These are phyloP conservation scores for Noturus placidus DNA, from an alignment of 2,113 vertebrate species.

Conservation along the genomic window DNA sequence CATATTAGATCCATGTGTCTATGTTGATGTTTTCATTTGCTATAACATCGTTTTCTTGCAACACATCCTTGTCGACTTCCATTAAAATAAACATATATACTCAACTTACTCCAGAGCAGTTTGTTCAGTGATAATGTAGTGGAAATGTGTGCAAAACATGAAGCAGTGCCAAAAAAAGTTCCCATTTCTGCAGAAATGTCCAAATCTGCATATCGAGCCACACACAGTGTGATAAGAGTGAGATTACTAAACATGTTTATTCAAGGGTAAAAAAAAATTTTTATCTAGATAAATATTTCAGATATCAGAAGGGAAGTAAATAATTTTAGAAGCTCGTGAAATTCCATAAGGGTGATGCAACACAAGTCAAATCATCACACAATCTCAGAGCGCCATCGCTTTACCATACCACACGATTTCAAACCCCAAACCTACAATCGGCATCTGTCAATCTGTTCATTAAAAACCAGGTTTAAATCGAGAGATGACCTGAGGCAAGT, in stretches of 20 bases:
- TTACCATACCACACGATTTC: neutral
- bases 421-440: neutral
- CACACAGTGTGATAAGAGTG: neutral
- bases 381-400: neutral
- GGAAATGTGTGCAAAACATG: neutral
- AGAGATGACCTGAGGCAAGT: neutral
- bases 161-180: neutral
- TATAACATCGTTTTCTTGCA: neutral
- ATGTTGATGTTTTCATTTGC: neutral
- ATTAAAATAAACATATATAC: neutral
- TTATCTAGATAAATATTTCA: neutral
- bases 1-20: neutral
- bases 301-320: neutral
- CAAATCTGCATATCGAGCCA: neutral
- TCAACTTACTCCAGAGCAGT: neutral
- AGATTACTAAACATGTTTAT: neutral
- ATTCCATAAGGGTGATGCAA: neutral
- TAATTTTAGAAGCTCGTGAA: neutral
- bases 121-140: neutral
- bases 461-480: neutral
- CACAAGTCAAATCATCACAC: neutral
- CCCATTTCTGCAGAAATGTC: neutral
- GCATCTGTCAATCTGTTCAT: neutral
- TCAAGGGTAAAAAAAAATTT: neutral
- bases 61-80: neutral